phyloP scores from a whole-genome alignment of 2,888 invertebrate genomes.

The Lissonota sp. region DNA sequence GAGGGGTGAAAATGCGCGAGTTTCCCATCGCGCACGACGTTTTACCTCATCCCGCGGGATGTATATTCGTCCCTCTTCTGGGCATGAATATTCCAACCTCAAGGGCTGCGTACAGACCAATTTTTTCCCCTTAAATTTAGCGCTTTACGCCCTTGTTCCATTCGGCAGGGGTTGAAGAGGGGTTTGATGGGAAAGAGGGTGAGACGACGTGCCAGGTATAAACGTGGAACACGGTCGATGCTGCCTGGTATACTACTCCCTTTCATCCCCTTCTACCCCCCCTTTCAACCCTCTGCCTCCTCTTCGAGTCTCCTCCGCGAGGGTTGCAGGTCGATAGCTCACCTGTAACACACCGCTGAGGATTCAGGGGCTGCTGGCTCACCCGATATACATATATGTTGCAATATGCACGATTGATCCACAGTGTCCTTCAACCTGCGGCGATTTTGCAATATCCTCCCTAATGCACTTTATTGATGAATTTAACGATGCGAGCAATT shows the following conservation, averaged over 20 bases:
- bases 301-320: neutral
- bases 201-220: constrained; percentile 74
- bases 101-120: neutral
- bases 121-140: neutral
- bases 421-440: constrained; percentile 70
- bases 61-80: constrained; percentile 3
- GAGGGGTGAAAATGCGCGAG: constrained; percentile 11
- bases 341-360: constrained; percentile 74
- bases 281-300: constrained; percentile 7
- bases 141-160: too few species aligned
- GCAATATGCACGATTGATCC: constrained; percentile 50
- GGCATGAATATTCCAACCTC: constrained; percentile 4
- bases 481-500: neutral
- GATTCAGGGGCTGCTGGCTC: constrained; percentile 62
- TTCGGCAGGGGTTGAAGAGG: constrained; percentile 16
- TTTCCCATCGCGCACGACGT: constrained; percentile 51
- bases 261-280: neutral
- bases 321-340: constrained; percentile 81
- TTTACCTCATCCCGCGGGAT: constrained; percentile 60
- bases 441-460: constrained; percentile 5
- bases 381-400: constrained; percentile 15
- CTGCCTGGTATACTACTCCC: constrained; percentile 78
- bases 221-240: constrained; percentile 80
- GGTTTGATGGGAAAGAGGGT: constrained; percentile 17
- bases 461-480: constrained; percentile 38